phyloP scores from a whole-genome alignment of 2,888 invertebrate genomes.

The Lepidochrysops patricia region DNA sequence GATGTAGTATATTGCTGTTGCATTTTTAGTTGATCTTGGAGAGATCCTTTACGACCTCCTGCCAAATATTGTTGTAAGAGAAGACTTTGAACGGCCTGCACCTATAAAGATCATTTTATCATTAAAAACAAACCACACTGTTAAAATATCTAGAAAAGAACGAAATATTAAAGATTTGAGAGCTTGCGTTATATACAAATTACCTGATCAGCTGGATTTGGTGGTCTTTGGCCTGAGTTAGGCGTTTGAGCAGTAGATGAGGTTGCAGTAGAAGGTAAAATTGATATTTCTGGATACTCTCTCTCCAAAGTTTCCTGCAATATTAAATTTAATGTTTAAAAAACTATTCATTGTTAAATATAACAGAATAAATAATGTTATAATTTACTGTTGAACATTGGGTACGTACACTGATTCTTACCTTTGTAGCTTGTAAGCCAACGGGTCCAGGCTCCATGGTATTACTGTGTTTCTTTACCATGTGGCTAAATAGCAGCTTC shows the following conservation, averaged over 20 bases:
- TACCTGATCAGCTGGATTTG: conserved; percentile 67
- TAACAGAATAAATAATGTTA: conserved; percentile 20
- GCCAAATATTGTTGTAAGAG: conserved; percentile 66
- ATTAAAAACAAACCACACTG: too few species aligned
- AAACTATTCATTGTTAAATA: neutral
- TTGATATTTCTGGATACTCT: conserved; percentile 70
- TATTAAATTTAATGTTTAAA: conserved; percentile 22
- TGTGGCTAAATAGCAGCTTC: conserved; percentile 62
- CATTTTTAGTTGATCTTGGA: conserved; percentile 65
- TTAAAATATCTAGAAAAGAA: too few species aligned
- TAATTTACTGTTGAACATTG: neutral
- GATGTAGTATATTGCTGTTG: conserved; percentile 68
- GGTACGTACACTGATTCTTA: conserved; percentile 28
- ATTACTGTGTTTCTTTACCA: conserved; percentile 67
- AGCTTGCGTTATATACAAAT: too few species aligned
- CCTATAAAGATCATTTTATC: conserved; percentile 43
- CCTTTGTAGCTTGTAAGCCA: conserved; percentile 69
- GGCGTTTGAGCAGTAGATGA: conserved; percentile 55
- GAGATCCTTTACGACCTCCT: conserved; percentile 56
- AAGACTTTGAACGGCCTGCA: conserved; percentile 67
- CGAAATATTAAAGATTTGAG: too few species aligned
- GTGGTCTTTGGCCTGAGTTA: conserved; percentile 58
- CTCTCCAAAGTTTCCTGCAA: conserved; percentile 68
- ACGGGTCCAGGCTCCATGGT: conserved; percentile 53
- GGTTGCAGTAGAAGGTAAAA: conserved; percentile 68